Conservation (phyloP, 2,888 invertebrate genomes). For the Phasia obesa region DNA sequence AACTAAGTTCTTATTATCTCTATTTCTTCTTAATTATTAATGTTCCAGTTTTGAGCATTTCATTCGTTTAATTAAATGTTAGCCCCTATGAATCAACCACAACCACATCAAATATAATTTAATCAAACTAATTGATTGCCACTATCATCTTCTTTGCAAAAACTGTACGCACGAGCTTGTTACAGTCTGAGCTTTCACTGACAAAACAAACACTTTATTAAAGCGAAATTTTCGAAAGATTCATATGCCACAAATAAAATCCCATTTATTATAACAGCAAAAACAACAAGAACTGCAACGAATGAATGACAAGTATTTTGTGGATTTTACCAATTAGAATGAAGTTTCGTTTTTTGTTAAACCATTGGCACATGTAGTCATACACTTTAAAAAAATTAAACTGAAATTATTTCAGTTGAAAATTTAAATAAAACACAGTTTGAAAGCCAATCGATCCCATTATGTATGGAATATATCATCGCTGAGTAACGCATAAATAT, state of each 20-base stretch:
- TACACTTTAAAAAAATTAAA: background rate
- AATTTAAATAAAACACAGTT: no score
- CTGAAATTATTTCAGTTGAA: no score
- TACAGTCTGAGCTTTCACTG: background rate
- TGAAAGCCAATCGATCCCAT: no score
- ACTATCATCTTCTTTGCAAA: background rate
- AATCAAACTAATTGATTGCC: slow-evolving; percentile 28
- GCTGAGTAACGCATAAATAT: no score
- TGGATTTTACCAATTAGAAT: slow-evolving; percentile 34
- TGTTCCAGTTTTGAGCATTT: background rate
- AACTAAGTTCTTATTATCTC: no score
- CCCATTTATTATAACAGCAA: slow-evolving; percentile 21
- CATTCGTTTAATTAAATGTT: background rate
- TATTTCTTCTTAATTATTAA: no score
- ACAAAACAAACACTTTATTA: slow-evolving; percentile 32
- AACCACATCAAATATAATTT: background rate
- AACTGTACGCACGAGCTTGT: background rate
- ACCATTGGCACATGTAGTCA: background rate
- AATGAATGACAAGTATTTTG: slow-evolving; percentile 46
- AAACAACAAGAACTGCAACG: slow-evolving; percentile 11
- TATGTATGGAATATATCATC: no score
- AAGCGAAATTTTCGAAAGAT: slow-evolving; percentile 7
- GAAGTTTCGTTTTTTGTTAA: background rate
- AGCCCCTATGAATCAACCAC: background rate
- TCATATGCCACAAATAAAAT: slow-evolving; percentile 29